phyloP scores from a whole-genome alignment of 2,797 vertebrate genomes.

The Pipistrellus nathusii region DNA sequence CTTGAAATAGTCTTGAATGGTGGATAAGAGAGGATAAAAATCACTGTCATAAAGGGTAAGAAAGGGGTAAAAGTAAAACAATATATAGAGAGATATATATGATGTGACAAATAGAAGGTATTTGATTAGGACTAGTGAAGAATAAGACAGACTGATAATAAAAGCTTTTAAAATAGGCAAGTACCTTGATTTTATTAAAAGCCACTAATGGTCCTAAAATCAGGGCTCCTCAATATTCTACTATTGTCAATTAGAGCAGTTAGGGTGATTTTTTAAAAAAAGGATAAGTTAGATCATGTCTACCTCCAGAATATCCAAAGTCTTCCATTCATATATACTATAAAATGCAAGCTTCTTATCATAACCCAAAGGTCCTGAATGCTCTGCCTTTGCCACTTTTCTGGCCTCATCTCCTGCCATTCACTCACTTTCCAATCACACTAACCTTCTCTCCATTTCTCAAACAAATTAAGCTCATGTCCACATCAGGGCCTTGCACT shows the following conservation, averaged over 20 bases:
- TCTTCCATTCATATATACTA: background rate
- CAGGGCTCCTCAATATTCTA: background rate
- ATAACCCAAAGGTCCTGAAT: background rate
- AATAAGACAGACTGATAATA: background rate
- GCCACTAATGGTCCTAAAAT: background rate
- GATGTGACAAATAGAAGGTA: background rate
- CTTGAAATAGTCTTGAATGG: background rate
- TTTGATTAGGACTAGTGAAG: background rate
- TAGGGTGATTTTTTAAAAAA: background rate
- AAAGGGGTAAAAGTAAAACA: background rate
- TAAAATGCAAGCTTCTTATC: constrained; percentile 15
- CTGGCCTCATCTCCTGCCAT: background rate
- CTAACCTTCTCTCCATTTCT: constrained; percentile 11
- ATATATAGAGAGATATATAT: background rate
- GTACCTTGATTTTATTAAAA: constrained; percentile 47
- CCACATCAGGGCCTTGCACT: background rate
- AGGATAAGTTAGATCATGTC: constrained; percentile 2
- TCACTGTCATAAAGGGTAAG: background rate
- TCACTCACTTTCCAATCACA: constrained; percentile 6
- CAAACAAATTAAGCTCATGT: constrained; percentile 23
- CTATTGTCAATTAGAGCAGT: background rate
- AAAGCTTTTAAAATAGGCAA: constrained; percentile 45
- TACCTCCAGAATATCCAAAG: background rate
- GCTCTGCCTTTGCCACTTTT: background rate
- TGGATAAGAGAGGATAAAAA: background rate